These are phyloP conservation scores for Troides oblongomaculatus DNA, from an alignment of 2,888 invertebrate genomes.

Conservation along the genomic window DNA sequence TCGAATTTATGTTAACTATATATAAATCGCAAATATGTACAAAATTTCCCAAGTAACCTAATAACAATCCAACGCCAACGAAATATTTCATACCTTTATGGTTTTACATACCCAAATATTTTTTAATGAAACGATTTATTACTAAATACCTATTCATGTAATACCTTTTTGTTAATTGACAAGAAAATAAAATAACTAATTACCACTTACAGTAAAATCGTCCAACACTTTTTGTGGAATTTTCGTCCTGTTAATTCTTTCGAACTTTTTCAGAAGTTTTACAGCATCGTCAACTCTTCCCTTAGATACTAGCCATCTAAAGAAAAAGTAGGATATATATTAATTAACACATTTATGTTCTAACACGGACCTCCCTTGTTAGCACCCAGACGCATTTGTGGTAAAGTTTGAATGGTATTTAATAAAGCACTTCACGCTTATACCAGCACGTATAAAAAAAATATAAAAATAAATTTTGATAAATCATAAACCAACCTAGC, in stretches of 20 bases:
- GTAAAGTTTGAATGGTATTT: too few species aligned
- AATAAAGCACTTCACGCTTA: too few species aligned
- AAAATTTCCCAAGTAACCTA: too few species aligned
- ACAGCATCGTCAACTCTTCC: conserved; percentile 53
- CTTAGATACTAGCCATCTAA: conserved; percentile 52
- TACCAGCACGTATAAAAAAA: neutral
- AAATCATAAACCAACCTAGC: conserved; percentile 44
- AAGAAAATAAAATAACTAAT: neutral
- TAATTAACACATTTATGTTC: too few species aligned
- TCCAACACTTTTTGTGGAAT: conserved; percentile 54
- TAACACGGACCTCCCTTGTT: too few species aligned
- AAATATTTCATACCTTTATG: too few species aligned
- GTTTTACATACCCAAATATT: too few species aligned
- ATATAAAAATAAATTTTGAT: neutral
- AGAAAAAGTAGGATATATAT: neutral
- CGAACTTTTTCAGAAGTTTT: conserved; percentile 51
- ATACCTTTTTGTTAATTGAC: neutral
- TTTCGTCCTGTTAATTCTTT: conserved; percentile 52
- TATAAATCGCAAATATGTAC: too few species aligned
- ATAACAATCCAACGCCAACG: too few species aligned
- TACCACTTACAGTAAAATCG: conserved; percentile 53
- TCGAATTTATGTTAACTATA: neutral
- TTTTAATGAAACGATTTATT: too few species aligned
- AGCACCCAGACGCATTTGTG: too few species aligned
- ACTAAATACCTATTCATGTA: neutral